A percentile compares a stretch with the other conserved stretches of the same genome.
Conservation (phyloP, 1,140 invertebrate species). For the Rhyzopertha dominica region DNA sequence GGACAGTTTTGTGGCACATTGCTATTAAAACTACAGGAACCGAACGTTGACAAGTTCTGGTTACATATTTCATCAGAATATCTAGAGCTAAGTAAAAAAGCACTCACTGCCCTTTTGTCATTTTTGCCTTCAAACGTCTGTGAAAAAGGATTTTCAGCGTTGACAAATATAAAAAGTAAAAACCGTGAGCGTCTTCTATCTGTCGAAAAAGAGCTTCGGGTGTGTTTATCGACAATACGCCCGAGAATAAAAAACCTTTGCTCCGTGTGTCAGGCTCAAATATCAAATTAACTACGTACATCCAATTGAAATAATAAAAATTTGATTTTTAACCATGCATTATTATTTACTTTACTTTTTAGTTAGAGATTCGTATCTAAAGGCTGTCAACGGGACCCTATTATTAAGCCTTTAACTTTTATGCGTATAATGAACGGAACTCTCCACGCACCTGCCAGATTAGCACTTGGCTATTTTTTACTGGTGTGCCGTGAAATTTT, state of each 20-base stretch:
- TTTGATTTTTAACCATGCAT: slow-evolving; percentile 3
- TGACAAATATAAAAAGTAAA: slow-evolving; percentile 10
- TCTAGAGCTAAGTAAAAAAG: slow-evolving; percentile 4
- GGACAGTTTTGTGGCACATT: neutral
- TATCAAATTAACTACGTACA: too few relatives aligned
- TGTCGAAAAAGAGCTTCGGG: slow-evolving; percentile 4
- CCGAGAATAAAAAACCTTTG: neutral
- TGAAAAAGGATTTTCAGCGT: slow-evolving; percentile 5
- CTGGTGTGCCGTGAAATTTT: too few relatives aligned
- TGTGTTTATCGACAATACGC: slow-evolving; percentile 3
- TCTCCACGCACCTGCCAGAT: too few relatives aligned
- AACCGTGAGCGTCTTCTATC: slow-evolving; percentile 1
- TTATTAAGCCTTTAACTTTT: too few relatives aligned
- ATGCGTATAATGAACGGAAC: too few relatives aligned
- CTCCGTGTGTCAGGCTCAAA: slow-evolving; percentile 3
- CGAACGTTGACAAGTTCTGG: too few relatives aligned
- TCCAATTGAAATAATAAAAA: slow-evolving; percentile 1
- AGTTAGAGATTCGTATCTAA: too few relatives aligned
- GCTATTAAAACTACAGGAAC: slow-evolving; percentile 3
- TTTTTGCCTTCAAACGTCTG: neutral
- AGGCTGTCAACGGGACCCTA: too few relatives aligned
- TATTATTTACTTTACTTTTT: neutral
- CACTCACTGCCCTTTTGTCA: slow-evolving; percentile 3
- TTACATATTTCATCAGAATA: slow-evolving; percentile 3
- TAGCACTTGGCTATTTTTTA: too few relatives aligned